Base-by-base conservation (phyloP, 2,113 vertebrate genomes). In the Campylomormyrus numenius region DNA sequence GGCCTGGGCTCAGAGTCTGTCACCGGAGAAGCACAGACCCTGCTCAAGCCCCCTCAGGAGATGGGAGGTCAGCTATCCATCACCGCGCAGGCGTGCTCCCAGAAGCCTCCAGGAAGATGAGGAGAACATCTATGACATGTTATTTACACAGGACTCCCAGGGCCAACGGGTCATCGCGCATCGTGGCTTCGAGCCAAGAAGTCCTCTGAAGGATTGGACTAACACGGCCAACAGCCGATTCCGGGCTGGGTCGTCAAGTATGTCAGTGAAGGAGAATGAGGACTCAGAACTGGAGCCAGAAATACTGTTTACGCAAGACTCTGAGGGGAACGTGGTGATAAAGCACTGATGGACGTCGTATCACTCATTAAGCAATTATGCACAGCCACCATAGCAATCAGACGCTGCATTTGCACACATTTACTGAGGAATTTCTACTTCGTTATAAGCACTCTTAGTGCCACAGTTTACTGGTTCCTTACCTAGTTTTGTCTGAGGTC, bases 291-390 rank as follows among this genome's bases (percentile, higher is more conserved):
- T 48, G 10, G 90, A 91, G 6, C 27, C 42, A 7, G 92, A 95
- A 10, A 91, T 95, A 90, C 93, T 96, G 19, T 96, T 96, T 90
- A 96, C 96, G 49, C 95, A 96, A 91, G 95, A 96, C 92, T 95
- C 96, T 85, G 93, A 96, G 92, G 96, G 96, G 89, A 95, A 96
- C 92, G 49, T 92, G 80, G 95, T 96, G 42, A 96, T 96, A 74
- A 96, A 94, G 93, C 95, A 96, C 83, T 95, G 89, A 94, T 52
- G 39, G 19, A 48, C 27, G 13, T 86, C 13, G 48, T 15, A 86
- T 27, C 19, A n/a, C 39, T 96, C 45, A 96, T 96, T 86, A 96
- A 94, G 93, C 95, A 77, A 1, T 77, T 35, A 77, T 39, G 4
- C 31, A 77, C 70, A 42, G 35, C 4, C 15, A 77, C 27, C 0